phyloP scores from a whole-genome alignment of 2,113 vertebrate genomes.

The Salvelinus alpinus region DNA sequence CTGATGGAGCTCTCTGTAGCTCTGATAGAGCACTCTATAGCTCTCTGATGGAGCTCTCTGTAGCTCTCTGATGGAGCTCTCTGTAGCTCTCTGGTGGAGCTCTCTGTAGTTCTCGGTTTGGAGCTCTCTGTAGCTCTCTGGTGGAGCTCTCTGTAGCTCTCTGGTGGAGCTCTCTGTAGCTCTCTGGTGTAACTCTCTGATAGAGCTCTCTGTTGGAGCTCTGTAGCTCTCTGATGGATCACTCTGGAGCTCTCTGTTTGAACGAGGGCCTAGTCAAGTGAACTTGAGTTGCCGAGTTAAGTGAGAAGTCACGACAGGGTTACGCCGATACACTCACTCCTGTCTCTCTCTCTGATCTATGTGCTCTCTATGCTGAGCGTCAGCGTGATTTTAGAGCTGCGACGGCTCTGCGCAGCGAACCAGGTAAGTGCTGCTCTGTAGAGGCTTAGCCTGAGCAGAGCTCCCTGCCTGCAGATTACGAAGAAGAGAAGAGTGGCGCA shows the following conservation, averaged over 20 bases:
- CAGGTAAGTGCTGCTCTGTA: not conserved
- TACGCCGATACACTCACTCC: not conserved
- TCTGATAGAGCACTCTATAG: too few relatives aligned
- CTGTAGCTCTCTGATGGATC: too few relatives aligned
- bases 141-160: too few relatives aligned
- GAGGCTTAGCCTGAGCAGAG: constrained; percentile 1
- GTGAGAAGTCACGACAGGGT: constrained; percentile 3
- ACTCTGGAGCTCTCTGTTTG: not conserved
- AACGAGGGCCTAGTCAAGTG: not conserved
- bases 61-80: too few relatives aligned
- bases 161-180: too few relatives aligned
- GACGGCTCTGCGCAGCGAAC: constrained; percentile 4
- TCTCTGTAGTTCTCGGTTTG: too few relatives aligned
- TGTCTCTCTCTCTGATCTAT: not conserved
- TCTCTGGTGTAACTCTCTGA: too few relatives aligned
- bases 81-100: too few relatives aligned
- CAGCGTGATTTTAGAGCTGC: constrained; percentile 1
- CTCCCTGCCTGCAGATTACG: constrained; percentile 3
- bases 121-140: too few relatives aligned
- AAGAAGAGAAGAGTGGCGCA: not conserved
- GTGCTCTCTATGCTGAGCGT: not conserved
- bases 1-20: too few relatives aligned
- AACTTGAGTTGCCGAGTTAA: not conserved
- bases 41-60: too few relatives aligned
- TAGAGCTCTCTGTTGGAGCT: too few relatives aligned